phyloP scores from a whole-genome alignment of 1,140 invertebrate species.

The Anastatus disparis region DNA sequence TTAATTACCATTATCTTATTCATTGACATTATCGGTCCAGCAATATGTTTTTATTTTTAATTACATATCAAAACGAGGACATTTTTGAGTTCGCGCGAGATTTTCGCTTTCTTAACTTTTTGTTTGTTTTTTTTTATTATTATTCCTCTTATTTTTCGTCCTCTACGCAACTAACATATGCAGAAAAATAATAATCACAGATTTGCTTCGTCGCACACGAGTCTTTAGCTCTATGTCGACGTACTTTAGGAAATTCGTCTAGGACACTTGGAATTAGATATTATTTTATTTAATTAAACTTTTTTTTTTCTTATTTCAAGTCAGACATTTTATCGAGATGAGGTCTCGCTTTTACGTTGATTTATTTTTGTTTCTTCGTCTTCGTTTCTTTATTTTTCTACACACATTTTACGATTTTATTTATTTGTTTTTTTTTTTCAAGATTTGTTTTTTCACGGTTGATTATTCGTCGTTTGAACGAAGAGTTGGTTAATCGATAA shows the following conservation, averaged over 20 bases:
- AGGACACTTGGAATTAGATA: constrained; percentile 33
- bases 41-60: constrained; percentile 42
- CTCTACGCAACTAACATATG: constrained; percentile 37
- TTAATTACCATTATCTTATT: constrained; percentile 10
- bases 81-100: constrained; percentile 50
- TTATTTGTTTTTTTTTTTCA: too few species aligned
- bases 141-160: too few species aligned
- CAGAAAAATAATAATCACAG: constrained; percentile 55
- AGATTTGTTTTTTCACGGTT: too few species aligned
- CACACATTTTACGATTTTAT: too few species aligned
- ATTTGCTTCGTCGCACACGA: constrained; percentile 44
- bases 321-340: constrained; percentile 13
- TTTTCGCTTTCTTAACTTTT: constrained; percentile 40
- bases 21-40: constrained; percentile 42
- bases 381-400: too few species aligned
- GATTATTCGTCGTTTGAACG: too few species aligned
- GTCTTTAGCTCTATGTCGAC: constrained; percentile 16
- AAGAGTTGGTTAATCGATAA: too few species aligned
- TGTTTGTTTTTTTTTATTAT: too few species aligned
- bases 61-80: constrained; percentile 45
- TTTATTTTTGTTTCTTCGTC: too few species aligned
- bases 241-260: constrained; percentile 23
- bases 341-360: neutral
- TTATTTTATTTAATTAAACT: neutral
- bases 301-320: too few species aligned